Conservation (phyloP, 2,797 vertebrate genomes). For the Phrynocephalus guinanensis region DNA sequence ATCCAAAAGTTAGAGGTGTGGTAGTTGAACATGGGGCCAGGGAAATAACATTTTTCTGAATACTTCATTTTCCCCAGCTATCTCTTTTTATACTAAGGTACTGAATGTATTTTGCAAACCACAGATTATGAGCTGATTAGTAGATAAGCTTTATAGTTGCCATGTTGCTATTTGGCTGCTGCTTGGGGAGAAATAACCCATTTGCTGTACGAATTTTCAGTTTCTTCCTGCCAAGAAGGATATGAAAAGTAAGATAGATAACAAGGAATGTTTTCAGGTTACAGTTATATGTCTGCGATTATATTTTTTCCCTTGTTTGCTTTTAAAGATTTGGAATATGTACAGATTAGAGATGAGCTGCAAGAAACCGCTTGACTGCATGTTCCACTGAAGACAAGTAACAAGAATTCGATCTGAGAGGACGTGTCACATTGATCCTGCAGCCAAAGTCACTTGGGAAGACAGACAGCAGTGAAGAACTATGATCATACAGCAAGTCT, state of each 20-base stretch:
- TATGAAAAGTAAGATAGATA: neutral
- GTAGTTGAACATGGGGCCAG: neutral
- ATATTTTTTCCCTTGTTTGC: conserved; percentile 48
- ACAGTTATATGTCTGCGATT: neutral
- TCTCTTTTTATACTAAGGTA: conserved; percentile 1
- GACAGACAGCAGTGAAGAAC: conserved; percentile 61
- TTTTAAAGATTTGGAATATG: conserved; percentile 70
- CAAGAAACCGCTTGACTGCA: conserved; percentile 53
- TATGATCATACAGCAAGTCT: conserved; percentile 75
- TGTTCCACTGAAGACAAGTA: conserved; percentile 57
- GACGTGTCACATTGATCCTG: conserved; percentile 25
- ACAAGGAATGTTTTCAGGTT: conserved; percentile 35
- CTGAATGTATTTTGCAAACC: neutral
- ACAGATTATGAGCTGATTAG: neutral
- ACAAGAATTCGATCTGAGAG: conserved; percentile 24
- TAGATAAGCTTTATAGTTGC: conserved; percentile 33
- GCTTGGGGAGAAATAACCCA: conserved; percentile 7
- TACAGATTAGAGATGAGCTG: conserved; percentile 58
- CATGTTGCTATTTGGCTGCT: conserved; percentile 20
- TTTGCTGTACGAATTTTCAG: neutral
- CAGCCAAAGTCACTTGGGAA: conserved; percentile 7
- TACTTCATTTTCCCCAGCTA: neutral
- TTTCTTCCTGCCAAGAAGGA: neutral
- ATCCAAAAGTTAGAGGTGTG: neutral
- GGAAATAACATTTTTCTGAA: neutral